A percentile compares a stretch with the other conserved stretches of the same genome.
phyloP scores from a whole-genome alignment of 2,797 vertebrate species.

The Pseudotriccus pelzelni region DNA sequence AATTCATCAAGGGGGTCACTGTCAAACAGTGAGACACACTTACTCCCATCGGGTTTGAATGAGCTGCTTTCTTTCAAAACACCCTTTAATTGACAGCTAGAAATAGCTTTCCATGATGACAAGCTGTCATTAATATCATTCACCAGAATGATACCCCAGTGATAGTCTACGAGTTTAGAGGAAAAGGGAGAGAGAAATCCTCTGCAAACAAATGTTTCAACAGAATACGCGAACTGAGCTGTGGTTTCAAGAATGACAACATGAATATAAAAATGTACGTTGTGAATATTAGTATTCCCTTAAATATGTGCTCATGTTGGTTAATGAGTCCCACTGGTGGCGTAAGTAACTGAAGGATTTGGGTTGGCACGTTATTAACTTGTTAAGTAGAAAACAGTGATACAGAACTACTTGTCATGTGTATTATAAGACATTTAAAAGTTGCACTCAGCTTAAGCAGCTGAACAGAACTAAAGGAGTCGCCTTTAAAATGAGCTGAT shows the following conservation, averaged over 20 bases:
- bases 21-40: constrained; percentile 36
- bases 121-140: constrained; percentile 65
- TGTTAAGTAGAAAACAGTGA: constrained; percentile 70
- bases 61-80: constrained; percentile 53
- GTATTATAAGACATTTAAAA: constrained; percentile 58
- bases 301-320: constrained; percentile 64
- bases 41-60: background rate
- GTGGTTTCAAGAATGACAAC: constrained; percentile 63
- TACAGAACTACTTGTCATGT: constrained; percentile 61
- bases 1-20: constrained; percentile 54
- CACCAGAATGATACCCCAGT: constrained; percentile 23
- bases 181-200: constrained; percentile 31
- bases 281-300: constrained; percentile 71
- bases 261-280: constrained; percentile 66
- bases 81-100: constrained; percentile 56
- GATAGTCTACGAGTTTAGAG: constrained; percentile 15
- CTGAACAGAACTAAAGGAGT: constrained; percentile 9
- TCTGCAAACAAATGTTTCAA: constrained; percentile 57
- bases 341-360: constrained; percentile 72
- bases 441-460: constrained; percentile 45
- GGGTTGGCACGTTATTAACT: constrained; percentile 68
- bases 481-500: constrained; percentile 5
- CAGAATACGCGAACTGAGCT: constrained; percentile 46
- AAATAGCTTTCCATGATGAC: constrained; percentile 51
- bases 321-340: constrained; percentile 71